Percentiles rank a stretch among this genome's conserved stretches.
Evolutionary conservation across 2,113 vertebrate genomes (phyloP).

Genomic region (Thunnus maccoyii): DNA sequence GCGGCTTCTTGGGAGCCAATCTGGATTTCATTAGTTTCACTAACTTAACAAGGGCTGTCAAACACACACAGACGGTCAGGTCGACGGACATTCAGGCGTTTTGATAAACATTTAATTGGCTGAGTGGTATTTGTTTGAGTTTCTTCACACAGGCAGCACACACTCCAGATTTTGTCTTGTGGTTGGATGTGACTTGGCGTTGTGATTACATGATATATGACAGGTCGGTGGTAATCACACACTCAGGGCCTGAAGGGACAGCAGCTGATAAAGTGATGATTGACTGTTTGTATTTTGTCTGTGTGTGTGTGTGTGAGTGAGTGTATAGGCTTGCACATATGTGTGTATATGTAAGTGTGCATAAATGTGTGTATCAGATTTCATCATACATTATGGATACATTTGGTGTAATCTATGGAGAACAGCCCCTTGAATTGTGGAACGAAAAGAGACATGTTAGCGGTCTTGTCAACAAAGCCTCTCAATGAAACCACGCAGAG

Average conservation of each 20-base stretch:
- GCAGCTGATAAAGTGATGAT: conserved; percentile 41
- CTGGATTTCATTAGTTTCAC: conserved; percentile 40
- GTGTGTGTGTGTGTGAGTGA: not conserved
- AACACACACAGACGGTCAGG: conserved; percentile 5
- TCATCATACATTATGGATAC: conserved; percentile 24
- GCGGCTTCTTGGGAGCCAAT: conserved; percentile 19
- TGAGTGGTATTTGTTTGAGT: conserved; percentile 43
- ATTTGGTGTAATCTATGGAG: not conserved
- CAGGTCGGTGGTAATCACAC: conserved; percentile 29
- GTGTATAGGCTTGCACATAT: not conserved
- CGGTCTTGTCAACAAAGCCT: not conserved
- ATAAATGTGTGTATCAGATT: not conserved
- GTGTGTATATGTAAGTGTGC: not conserved
- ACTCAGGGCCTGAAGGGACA: conserved; percentile 20
- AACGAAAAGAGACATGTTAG: not conserved
- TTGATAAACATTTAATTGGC: conserved; percentile 1
- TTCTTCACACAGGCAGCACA: conserved; percentile 7
- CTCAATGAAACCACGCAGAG: not conserved
- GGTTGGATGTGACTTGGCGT: not conserved
- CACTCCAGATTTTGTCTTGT: conserved; percentile 12
- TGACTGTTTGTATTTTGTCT: conserved; percentile 2
- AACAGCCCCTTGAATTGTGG: not conserved
- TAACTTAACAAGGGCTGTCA: conserved; percentile 17
- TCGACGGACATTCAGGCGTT: not conserved
- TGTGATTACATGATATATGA: conserved; percentile 7